Conservation (phyloP, 2,113 vertebrate genomes). For the Plestiodon gilberti region DNA sequence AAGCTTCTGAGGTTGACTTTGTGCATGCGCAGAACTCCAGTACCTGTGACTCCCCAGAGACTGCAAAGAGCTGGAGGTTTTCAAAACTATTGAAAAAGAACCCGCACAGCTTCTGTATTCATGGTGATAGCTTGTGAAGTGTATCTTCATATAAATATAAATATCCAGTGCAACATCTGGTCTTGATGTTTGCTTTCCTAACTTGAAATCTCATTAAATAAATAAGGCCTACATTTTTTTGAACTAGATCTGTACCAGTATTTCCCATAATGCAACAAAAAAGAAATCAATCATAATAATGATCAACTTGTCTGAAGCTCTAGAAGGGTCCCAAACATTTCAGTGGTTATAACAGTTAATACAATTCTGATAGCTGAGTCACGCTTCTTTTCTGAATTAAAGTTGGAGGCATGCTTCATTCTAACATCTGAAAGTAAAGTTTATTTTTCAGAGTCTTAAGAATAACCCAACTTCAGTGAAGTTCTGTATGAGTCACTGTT, state of each 20-base stretch:
- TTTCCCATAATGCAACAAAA: slow-evolving; percentile 14
- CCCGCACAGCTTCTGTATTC: not conserved
- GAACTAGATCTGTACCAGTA: not conserved
- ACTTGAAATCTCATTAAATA: slow-evolving; percentile 28
- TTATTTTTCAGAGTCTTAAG: not conserved
- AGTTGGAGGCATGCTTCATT: not conserved
- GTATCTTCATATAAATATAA: not conserved
- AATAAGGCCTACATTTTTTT: slow-evolving; percentile 5
- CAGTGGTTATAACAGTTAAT: not conserved
- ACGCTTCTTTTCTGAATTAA: not conserved
- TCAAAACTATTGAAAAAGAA: slow-evolving; percentile 15
- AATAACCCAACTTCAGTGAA: not conserved
- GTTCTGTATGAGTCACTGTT: not conserved
- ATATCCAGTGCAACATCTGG: slow-evolving; percentile 12
- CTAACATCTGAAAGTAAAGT: not conserved
- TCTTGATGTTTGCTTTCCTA: not conserved
- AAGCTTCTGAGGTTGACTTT: too few species aligned
- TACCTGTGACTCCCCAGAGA: too few species aligned
- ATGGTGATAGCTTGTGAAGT: slow-evolving; percentile 23
- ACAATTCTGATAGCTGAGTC: not conserved
- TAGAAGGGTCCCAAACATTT: not conserved
- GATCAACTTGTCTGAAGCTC: slow-evolving; percentile 3
- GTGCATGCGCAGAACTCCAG: too few species aligned
- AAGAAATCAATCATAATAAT: slow-evolving; percentile 1
- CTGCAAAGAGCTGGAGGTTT: slow-evolving; percentile 6